Conservation (phyloP, 2,888 invertebrate genomes). For the Eupithecia inturbata region DNA sequence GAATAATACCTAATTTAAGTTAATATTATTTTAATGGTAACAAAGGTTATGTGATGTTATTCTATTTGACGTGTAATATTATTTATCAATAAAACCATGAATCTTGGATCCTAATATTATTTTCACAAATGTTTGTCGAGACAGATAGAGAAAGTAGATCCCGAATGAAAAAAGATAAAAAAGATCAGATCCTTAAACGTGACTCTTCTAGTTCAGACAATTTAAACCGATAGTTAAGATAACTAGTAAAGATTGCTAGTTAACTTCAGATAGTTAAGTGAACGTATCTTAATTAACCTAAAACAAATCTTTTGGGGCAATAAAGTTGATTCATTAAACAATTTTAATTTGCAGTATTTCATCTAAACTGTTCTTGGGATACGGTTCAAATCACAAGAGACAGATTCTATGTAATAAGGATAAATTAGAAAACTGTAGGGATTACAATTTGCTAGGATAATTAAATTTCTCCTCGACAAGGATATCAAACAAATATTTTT, state of each 20-base stretch:
- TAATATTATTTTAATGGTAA: too few relatives aligned
- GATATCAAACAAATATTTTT: neutral
- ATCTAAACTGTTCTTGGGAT: slow-evolving; percentile 63
- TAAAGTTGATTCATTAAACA: slow-evolving; percentile 82
- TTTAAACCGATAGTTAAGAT: slow-evolving; percentile 17
- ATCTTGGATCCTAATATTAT: neutral
- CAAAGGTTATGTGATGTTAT: too few relatives aligned
- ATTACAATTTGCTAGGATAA: too few relatives aligned
- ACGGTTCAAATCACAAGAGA: slow-evolving; percentile 33
- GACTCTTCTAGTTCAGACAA: slow-evolving; percentile 5
- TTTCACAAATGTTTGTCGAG: neutral
- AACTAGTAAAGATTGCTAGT: slow-evolving; percentile 7
- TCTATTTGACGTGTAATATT: too few relatives aligned
- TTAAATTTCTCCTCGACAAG: neutral
- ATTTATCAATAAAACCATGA: too few relatives aligned
- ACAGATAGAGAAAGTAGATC: neutral
- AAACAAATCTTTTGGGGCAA: slow-evolving; percentile 76
- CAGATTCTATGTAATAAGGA: neutral
- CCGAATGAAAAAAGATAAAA: slow-evolving; percentile 6
- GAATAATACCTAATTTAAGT: too few relatives aligned
- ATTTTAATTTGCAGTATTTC: slow-evolving; percentile 83
- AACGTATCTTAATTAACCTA: slow-evolving; percentile 69
- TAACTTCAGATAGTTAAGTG: slow-evolving; percentile 23
- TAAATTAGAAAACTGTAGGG: neutral
- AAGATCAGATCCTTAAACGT: neutral